phyloP scores from a whole-genome alignment of 2,888 invertebrate species.

The Steinernema carpocapsae region DNA sequence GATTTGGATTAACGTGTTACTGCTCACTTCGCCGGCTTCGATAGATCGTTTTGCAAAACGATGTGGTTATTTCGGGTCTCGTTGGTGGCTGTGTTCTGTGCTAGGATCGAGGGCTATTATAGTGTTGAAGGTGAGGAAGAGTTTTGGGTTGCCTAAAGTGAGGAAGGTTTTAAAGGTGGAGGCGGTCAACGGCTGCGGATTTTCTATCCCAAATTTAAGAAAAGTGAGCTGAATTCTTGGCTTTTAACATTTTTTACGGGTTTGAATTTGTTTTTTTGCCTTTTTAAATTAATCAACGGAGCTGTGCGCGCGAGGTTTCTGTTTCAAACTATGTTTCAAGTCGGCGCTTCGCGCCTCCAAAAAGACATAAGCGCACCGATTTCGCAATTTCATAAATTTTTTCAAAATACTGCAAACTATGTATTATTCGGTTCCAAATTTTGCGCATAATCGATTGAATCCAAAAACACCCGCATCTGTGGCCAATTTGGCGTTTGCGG shows the following conservation, averaged over 20 bases:
- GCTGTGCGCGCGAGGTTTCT: neutral
- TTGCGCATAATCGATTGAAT: too few relatives aligned
- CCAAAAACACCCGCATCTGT: too few relatives aligned
- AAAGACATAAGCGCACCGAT: too few relatives aligned
- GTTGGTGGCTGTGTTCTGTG: neutral
- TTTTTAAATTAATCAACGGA: neutral
- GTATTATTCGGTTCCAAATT: too few relatives aligned
- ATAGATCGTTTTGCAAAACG: constrained; percentile 23
- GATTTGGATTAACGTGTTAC: constrained; percentile 21
- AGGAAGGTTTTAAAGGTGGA: neutral
- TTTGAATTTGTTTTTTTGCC: neutral
- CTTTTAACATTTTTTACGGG: neutral
- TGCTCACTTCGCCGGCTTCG: neutral
- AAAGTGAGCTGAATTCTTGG: neutral
- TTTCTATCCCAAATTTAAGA: neutral
- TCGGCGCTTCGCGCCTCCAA: too few relatives aligned
- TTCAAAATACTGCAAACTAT: too few relatives aligned
- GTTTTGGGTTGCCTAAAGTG: neutral
- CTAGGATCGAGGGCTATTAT: neutral
- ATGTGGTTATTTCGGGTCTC: constrained; percentile 10
- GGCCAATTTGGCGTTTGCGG: too few relatives aligned
- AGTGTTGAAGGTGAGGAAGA: neutral
- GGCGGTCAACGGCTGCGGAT: neutral
- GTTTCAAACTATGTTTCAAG: too few relatives aligned
- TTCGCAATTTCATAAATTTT: too few relatives aligned